Conservation (phyloP, 2,888 invertebrate genomes). For the Kryphioiulus occultus region DNA sequence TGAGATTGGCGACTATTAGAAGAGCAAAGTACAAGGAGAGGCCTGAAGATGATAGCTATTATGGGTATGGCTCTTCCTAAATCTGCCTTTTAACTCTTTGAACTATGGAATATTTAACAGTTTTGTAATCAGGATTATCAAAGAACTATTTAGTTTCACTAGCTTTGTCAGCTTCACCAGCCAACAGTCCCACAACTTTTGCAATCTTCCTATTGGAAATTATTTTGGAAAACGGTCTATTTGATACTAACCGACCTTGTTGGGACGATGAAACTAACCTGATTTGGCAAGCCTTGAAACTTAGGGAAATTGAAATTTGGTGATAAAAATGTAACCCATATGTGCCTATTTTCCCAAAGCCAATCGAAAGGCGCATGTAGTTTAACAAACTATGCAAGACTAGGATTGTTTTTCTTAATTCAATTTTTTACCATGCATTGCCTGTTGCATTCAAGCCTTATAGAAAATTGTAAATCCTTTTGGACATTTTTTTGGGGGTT, state of each 20-base stretch:
- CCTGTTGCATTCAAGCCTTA: background rate
- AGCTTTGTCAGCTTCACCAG: background rate
- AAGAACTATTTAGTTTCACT: background rate
- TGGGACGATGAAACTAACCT: background rate
- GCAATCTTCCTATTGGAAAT: background rate
- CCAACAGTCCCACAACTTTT: background rate
- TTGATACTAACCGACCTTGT: background rate
- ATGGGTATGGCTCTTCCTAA: constrained; percentile 52
- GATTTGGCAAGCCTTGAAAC: background rate
- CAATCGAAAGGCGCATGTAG: background rate
- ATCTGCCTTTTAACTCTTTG: constrained; percentile 41
- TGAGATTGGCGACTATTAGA: constrained; percentile 86
- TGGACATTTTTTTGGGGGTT: background rate
- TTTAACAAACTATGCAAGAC: constrained; percentile 1
- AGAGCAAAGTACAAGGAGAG: constrained; percentile 79
- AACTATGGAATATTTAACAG: background rate
- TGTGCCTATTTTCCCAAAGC: constrained; percentile 21
- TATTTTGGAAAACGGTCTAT: background rate
- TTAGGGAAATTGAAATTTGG: background rate
- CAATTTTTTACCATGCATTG: background rate
- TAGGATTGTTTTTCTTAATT: background rate
- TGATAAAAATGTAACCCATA: background rate
- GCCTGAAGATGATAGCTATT: constrained; percentile 53
- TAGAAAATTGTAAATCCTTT: background rate
- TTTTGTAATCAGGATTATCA: background rate